These are phyloP conservation scores for Wasmannia auropunctata DNA, from an alignment of 1,140 invertebrate species.

Conservation along the genomic window DNA sequence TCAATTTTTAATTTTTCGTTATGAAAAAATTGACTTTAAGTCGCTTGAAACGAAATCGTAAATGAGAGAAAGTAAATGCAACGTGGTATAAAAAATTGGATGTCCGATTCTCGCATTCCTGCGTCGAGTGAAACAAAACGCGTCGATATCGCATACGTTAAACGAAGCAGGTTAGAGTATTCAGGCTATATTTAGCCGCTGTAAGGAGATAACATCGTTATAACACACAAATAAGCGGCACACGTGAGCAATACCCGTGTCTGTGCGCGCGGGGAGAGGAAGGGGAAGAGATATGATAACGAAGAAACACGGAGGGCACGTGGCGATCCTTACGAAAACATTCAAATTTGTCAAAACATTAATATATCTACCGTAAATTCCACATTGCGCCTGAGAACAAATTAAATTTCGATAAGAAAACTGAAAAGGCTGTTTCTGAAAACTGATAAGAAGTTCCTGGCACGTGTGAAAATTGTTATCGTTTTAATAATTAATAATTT, in stretches of 20 bases:
- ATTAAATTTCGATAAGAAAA: no score
- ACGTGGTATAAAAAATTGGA: background rate
- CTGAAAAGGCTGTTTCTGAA: no score
- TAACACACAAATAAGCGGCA: slow-evolving; percentile 17
- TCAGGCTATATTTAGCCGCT: slow-evolving; percentile 74
- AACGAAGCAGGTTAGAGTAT: slow-evolving; percentile 59
- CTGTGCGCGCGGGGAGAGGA: background rate
- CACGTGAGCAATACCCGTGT: slow-evolving; percentile 39
- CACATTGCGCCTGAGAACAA: no score
- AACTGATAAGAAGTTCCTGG: background rate
- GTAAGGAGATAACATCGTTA: slow-evolving; percentile 68
- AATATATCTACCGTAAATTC: background rate
- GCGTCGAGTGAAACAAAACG: slow-evolving; percentile 12
- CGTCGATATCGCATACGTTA: slow-evolving; percentile 51
- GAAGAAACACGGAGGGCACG: background rate
- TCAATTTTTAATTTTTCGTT: background rate
- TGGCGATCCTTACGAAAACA: background rate
- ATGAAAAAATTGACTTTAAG: background rate
- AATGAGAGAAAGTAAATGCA: background rate
- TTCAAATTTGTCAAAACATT: background rate
- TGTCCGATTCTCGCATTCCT: slow-evolving; percentile 4
- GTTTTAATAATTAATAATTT: background rate
- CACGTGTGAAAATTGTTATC: background rate
- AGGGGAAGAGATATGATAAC: slow-evolving; percentile 41
- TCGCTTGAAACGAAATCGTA: background rate